Evolutionary conservation across 2,797 vertebrate species (phyloP).

Genomic region (Thripadectes ignobilis): DNA sequence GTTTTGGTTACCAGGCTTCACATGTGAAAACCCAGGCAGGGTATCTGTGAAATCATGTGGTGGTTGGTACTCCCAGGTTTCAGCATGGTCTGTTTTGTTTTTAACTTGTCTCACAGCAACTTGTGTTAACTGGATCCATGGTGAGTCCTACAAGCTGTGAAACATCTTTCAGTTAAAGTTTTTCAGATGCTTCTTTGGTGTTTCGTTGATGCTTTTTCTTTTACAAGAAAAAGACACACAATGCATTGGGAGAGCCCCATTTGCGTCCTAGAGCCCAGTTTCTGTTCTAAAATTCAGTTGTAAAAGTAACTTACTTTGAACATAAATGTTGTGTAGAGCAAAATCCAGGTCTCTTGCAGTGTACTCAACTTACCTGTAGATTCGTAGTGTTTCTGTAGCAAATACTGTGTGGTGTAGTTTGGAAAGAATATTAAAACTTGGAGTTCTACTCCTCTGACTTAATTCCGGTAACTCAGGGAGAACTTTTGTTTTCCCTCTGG

Average conservation of each 20-base stretch:
- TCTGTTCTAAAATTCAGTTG: neutral
- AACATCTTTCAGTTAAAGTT: neutral
- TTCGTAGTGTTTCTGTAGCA: neutral
- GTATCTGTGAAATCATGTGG: neutral
- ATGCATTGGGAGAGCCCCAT: neutral
- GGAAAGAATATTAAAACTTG: neutral
- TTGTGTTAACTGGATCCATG: neutral
- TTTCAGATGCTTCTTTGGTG: neutral
- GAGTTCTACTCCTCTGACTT: neutral
- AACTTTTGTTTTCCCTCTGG: neutral
- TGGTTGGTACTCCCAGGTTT: neutral
- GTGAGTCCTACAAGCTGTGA: neutral
- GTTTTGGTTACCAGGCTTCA: neutral
- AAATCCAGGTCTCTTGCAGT: neutral
- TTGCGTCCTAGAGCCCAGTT: neutral
- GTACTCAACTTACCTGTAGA: neutral
- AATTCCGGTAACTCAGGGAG: neutral
- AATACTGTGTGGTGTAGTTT: fast-evolving
- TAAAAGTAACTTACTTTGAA: neutral
- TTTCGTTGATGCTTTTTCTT: neutral
- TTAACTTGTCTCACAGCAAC: neutral
- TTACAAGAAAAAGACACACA: neutral
- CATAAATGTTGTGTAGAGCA: neutral
- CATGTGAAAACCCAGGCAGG: neutral
- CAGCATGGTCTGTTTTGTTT: neutral